Evolutionary conservation across 2,888 invertebrate genomes (phyloP).

Genomic region (Pyrrhopygopsis socrates): DNA sequence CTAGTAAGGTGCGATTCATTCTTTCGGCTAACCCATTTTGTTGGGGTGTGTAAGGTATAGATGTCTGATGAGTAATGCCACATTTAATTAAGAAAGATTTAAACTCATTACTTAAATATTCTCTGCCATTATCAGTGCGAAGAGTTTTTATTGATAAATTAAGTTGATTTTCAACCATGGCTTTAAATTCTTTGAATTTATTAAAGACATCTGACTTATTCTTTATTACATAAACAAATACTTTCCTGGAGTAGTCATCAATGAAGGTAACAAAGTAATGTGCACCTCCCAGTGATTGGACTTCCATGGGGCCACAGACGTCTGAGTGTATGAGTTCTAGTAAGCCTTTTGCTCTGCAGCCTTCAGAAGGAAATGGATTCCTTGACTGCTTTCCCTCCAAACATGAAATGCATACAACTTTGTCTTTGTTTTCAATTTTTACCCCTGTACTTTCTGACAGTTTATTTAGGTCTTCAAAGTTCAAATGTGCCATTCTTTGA

Average conservation of each 20-base stretch:
- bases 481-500: conserved; percentile 63
- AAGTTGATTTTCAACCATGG: conserved; percentile 67
- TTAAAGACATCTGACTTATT: conserved; percentile 50
- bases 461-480: conserved; percentile 55
- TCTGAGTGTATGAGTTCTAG: conserved; percentile 76
- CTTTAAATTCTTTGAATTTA: conserved; percentile 61
- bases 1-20: conserved; percentile 72
- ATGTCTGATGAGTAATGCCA: conserved; percentile 81
- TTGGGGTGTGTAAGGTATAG: conserved; percentile 85
- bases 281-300: conserved; percentile 28
- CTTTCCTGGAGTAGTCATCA: conserved; percentile 58
- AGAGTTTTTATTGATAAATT: conserved; percentile 61
- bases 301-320: conserved; percentile 55
- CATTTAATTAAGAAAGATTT: conserved; percentile 83
- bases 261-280: conserved; percentile 64
- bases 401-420: conserved; percentile 44
- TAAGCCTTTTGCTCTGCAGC: neutral
- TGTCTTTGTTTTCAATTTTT: conserved; percentile 44
- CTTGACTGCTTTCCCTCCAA: conserved; percentile 72
- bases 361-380: conserved; percentile 41
- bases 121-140: conserved; percentile 63
- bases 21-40: conserved; percentile 88
- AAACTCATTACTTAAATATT: conserved; percentile 58
- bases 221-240: conserved; percentile 55
- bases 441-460: conserved; percentile 50